These are phyloP conservation scores for Rhipidura dahli DNA, from an alignment of 2,113 vertebrate genomes.

Conservation along the genomic window DNA sequence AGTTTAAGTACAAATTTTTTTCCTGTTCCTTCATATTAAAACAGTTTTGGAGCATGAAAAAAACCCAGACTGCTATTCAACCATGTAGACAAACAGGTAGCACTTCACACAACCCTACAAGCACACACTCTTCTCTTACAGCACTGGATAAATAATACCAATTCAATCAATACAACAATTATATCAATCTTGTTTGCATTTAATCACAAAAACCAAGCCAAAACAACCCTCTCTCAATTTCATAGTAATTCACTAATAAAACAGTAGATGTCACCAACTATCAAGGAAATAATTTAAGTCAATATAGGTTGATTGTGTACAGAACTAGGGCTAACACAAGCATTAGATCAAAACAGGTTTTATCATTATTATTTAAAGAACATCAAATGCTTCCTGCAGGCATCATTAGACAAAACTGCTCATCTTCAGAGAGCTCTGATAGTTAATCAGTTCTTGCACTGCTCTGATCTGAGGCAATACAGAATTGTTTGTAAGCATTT, in stretches of 20 bases:
- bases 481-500: not conserved
- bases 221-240: not conserved
- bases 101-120: not conserved
- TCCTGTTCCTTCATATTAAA: not conserved
- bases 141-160: not conserved
- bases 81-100: not conserved
- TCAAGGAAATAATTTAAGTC: slow-evolving; percentile 51
- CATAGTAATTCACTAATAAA: slow-evolving; percentile 44
- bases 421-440: not conserved
- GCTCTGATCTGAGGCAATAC: not conserved
- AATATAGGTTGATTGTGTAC: not conserved
- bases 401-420: not conserved
- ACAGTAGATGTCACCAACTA: slow-evolving; percentile 75
- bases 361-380: not conserved
- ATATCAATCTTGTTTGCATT: not conserved
- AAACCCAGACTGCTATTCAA: not conserved
- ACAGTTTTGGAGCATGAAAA: not conserved
- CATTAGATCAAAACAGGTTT: not conserved
- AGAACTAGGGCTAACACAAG: not conserved
- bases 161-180: not conserved
- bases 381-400: not conserved
- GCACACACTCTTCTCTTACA: not conserved
- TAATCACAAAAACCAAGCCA: not conserved
- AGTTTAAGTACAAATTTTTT: not conserved
- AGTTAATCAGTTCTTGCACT: not conserved